Evolutionary conservation across 2,113 vertebrate genomes (phyloP), one percentile per base, ranked within the genome.

Genomic region (Megaleporinus macrocephalus): DNA sequence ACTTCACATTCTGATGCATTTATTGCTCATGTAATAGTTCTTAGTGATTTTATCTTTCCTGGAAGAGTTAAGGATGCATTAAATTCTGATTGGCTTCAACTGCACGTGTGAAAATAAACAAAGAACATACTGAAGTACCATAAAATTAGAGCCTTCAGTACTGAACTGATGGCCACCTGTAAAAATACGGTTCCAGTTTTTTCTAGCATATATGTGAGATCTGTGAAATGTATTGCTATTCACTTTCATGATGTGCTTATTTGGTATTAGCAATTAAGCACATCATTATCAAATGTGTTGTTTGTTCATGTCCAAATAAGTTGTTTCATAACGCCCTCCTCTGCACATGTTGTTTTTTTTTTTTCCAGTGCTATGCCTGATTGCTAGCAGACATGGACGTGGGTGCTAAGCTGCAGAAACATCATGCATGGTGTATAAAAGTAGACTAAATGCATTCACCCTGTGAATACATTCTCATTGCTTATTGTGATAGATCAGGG

Each of bases 251-350:
- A 69, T 55, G 75, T 66, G 73, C 73, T 65, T 74, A 76, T 76
- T 76, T 85, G 79, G 79, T 61, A 51, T 84, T 68, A 59, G 49
- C 72, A 82, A 61, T 82, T 82, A 69, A 69, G 41, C 72, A 68
- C n/a, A 57, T 76, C 53, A 82, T 82, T 82, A 76, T 59, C 41
- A 51, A 76, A 75, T 59, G 80, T 76, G 73, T 82, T 82, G 80
- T 82, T 82, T 76, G 80, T 82, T 82, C 79, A 68, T 66, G 68
- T 75, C 59, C 62, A 53, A 59, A 57, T 73, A 73, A 73, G 69
- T 73, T 57, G 51, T 74, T 76, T 82, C 41, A 80, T 36, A 51
- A 73, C 78, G 22, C 78, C 73, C 63, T 76, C 73, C 22, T 69
- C 65, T 66, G 27, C 49, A 66, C 41, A n/a, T n/a, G n/a, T n/a